Evolutionary conservation across 2,113 vertebrate genomes (phyloP), one percentile per base, ranked within the genome.

Genomic region (Serilophus lunatus): DNA sequence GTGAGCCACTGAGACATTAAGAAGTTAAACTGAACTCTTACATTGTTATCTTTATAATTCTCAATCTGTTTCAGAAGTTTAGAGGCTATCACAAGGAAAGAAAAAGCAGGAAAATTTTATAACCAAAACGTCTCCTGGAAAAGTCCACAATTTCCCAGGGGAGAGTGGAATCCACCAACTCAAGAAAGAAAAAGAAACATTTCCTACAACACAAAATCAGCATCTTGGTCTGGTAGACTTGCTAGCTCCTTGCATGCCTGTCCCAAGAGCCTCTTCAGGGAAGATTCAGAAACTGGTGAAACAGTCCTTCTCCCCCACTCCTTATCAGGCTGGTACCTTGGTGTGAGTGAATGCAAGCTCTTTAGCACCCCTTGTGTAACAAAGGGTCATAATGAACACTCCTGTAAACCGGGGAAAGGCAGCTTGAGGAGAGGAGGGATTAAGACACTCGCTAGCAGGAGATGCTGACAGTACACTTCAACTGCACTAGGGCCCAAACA

Each of bases 1-100:
- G 40, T 2, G 0, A 75, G 49, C 18, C 44, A 87, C 0, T 44
- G 60, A 92, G 50, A 92, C 36, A 77, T 53, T 68, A 78, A 54
- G 56, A 91, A 86, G 38, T 68, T 69, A 89, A 92, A 92, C 23
- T 68, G 35, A 82, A 88, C 13, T 65, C 54, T 76, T 80, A 65
- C 8, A 38, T 4, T 72, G 44, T 45, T 75, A 82, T 23, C 3
- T 88, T 72, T 84, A 4, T 38, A 76, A 95, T 59, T 89, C 45
- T 18, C 12, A 56, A 42, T 33, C 31, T 56, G 26, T 33, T 65
- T 86, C 49, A 26, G 10, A 45, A 82, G 16, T 75, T 82, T 35
- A 66, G 25, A 87, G 38, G 31, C n/a, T 42, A 49, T 12, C 71
- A 90, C 29, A 82, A 66, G 18, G 65, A 57, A 83, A 79, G 33